These are phyloP conservation scores for Cheirogaleus medius DNA, from an alignment of 2,113 vertebrate genomes.

Conservation along the genomic window DNA sequence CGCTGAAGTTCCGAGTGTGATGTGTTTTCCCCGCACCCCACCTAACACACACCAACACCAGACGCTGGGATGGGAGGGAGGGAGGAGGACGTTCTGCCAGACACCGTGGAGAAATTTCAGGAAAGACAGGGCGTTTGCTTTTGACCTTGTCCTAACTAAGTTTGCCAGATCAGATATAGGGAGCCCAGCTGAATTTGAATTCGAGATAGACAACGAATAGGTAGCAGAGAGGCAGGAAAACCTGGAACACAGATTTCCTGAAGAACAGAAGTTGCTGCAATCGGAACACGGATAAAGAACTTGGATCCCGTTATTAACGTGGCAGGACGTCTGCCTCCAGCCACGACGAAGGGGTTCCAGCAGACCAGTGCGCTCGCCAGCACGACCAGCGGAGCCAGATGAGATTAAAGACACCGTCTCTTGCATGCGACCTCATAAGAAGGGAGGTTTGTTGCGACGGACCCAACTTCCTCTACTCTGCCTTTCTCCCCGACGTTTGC, in stretches of 20 bases:
- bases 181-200: background rate
- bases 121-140: background rate
- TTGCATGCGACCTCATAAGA: no score
- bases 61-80: background rate
- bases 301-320: background rate
- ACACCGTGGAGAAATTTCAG: no score
- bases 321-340: background rate
- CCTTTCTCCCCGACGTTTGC: background rate
- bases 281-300: background rate
- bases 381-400: background rate
- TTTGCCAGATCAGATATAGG: background rate
- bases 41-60: background rate
- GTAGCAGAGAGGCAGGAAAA: background rate
- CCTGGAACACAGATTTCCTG: background rate
- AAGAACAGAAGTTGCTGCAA: background rate
- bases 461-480: no score
- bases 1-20: background rate
- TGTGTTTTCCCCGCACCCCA: accelerated
- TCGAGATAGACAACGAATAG: background rate
- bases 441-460: background rate
- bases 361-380: background rate
- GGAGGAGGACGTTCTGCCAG: background rate
- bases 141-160: background rate
- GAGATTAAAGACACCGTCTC: background rate
- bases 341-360: background rate